Evolutionary conservation across 2,113 vertebrate species (phyloP), one percentile per base, ranked within the genome.

Genomic region (Macquaria ambigua): DNA sequence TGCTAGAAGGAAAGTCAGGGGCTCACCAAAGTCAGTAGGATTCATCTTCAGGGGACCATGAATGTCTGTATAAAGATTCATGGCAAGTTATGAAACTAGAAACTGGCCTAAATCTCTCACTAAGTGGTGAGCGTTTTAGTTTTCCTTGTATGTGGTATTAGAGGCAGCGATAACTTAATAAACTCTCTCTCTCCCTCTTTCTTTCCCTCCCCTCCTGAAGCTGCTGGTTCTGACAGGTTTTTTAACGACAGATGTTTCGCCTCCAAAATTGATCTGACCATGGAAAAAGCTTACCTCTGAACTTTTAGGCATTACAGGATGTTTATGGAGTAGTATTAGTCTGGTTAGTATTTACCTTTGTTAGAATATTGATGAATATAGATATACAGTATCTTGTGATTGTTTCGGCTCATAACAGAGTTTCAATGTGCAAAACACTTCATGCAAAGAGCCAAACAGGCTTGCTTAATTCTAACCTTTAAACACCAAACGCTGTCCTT

Each of bases 71-170:
- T 9, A 50, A 50, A 50, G 3, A 4, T 50, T 50, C 43, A 48
- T 15, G 23, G n/a, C n/a, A 48, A 16, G 43, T 53, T 53, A 34
- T 61, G 55, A 74, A 55, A 55, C 63, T 68, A 66, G 25, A 39
- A 63, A 83, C 37, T 55, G 48, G 11, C 23, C 53, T 77, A 14
- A 58, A 53, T 48, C 31, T 52, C 34, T 72, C 4, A 73, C 37
- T 69, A 62, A 74, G 67, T 61, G 34, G 10, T 68, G 23, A 64
- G 39, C n/a, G 25, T 23, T 76, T 43, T 50, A 37, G n/a, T 43
- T 58, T 28, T 11, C 8, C 37, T 59, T 11, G 3, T 28, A 58
- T 50, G 48, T n/a, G 28, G 31, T 8, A 31, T 21, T 8, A 20
- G 18, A 58, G n/a, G 14, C 59, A 1, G n/a, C 3, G 2, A 39